Evolutionary conservation across 1,140 invertebrate species (phyloP), one percentile per base, ranked within the genome.

Genomic region (Varroa destructor): DNA sequence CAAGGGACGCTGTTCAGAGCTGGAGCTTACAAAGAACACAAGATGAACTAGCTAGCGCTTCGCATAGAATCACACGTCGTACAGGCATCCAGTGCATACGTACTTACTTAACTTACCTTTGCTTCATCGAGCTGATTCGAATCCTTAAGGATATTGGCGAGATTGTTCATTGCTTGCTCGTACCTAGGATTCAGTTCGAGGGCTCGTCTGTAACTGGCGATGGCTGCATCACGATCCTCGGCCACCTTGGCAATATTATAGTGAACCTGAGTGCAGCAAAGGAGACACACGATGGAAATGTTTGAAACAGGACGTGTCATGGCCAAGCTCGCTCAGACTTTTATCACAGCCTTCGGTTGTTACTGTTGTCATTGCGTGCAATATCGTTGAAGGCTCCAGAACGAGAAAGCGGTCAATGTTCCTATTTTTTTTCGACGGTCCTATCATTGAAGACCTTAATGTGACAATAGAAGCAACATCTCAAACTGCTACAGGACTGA

Each of bases 121-220:
- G 93, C 91, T 79, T 90, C 86, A 25, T 80, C 73, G 71, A 86
- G 84, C 56, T 87, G 79, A 25, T 87, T 86, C 73, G 85, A 81
- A 77, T 93, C 88, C 77, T 92, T 88, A 43, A 94, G 82, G 71
- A 97, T 83, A 82, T 97, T 97, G 0, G 89, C 93, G 57, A 97
- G 84, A 82, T 98, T 98, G 79, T 97, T 98, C 86, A 97, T 89
- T 0, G 94, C 93, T 81, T 95, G 91, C 80, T 94, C 91, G 80
- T 97, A 97, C 25, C 87, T 81, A 6, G 91, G 90, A 83, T 93
- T 86, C 25, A 97, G 80, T 74, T 87, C 88, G 71, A 92, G 84
- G 43, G 90, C 89, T 77, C 85, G 82, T 78, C 84, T 82, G 79
- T 97, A 97, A 79, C 89, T 86, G 36, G 81, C 74, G 71, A 91